phyloP scores from a whole-genome alignment of 2,888 invertebrate genomes.

The Hartigia nigra region DNA sequence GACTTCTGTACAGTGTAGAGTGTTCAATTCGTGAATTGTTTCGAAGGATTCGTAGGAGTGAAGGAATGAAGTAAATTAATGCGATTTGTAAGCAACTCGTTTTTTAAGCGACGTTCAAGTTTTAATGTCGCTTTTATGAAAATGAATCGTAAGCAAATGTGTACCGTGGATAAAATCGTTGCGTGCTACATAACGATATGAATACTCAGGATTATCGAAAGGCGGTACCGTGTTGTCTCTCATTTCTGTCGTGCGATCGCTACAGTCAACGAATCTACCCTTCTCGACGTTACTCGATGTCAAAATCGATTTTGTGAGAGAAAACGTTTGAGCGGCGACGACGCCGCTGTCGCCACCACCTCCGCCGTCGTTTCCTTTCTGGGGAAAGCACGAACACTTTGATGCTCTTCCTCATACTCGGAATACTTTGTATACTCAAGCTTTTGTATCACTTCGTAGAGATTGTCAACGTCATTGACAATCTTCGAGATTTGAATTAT shows the following conservation, averaged over 20 bases:
- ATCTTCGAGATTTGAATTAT: not conserved
- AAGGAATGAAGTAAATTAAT: not conserved
- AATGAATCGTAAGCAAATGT: not conserved
- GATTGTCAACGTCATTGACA: not conserved
- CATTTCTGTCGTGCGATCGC: too few relatives aligned
- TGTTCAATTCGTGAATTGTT: not conserved
- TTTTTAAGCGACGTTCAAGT: not conserved
- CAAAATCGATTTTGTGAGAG: slow-evolving; percentile 4
- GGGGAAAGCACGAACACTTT: not conserved
- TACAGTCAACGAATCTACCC: not conserved
- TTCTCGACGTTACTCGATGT: not conserved
- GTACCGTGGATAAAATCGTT: not conserved
- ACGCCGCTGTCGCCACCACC: not conserved
- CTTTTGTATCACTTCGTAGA: not conserved
- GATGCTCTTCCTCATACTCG: not conserved
- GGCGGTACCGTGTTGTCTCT: not conserved
- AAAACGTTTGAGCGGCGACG: not conserved
- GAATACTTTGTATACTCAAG: not conserved
- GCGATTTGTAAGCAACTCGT: not conserved
- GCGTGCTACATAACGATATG: not conserved
- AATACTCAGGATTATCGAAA: not conserved
- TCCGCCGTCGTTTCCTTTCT: not conserved
- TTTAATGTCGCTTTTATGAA: not conserved
- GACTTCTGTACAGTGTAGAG: not conserved
- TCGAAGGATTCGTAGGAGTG: not conserved